Base-by-base conservation (phyloP, 2,113 vertebrate species). In the Pungitius pungitius region DNA sequence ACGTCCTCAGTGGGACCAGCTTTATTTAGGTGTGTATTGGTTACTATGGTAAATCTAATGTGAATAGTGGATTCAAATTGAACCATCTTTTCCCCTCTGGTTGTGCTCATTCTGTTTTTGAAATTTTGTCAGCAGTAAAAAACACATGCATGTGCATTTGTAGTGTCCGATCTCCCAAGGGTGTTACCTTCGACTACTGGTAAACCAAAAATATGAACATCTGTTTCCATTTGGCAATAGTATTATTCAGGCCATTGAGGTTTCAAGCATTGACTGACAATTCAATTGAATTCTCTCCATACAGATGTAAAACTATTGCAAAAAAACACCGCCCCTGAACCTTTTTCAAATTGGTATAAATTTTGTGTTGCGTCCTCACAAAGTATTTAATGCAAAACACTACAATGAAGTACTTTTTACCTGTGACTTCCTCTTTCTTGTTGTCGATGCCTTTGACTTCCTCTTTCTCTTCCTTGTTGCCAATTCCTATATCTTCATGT, bases 391-490 rank as follows among this genome's bases (percentile, higher is more conserved):
- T 37, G 13, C n/a, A 8, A 71, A 33, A 52, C 8, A 3, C 22
- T n/a, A n/a, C n/a, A n/a, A n/a, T n/a, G n/a, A 47, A 27, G 56
- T 3, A 33, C 45, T 17, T 49, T 51, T n/a, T 58, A 92, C 90
- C 88, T 83, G 87, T 81, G 30, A 81, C 77, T 49, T 73, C 73
- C 33, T 77, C 63, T 69, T 80, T 72, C 14, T 71, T 27, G 2
- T 22, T 69, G 15, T 11, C 27, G 17, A 17, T 20, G 15, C 20
- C 62, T 40, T 70, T 75, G 1, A 69, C 78, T 24, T 82, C 65
- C 17, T 61, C 30, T 56, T 43, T 52, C 11, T 66, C 69, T 35
- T 60, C 47, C 6, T 63, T n/a, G 0, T 33, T 52, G 15, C 56
- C 56, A 1, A n/a, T 13, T 7, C 12, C 73, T 60, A 52, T 15